A percentile compares a stretch with the other conserved stretches of the same genome.
These are phyloP conservation scores for Diogma glabrata DNA, from an alignment of 2,888 invertebrate genomes.

Conservation along the genomic window DNA sequence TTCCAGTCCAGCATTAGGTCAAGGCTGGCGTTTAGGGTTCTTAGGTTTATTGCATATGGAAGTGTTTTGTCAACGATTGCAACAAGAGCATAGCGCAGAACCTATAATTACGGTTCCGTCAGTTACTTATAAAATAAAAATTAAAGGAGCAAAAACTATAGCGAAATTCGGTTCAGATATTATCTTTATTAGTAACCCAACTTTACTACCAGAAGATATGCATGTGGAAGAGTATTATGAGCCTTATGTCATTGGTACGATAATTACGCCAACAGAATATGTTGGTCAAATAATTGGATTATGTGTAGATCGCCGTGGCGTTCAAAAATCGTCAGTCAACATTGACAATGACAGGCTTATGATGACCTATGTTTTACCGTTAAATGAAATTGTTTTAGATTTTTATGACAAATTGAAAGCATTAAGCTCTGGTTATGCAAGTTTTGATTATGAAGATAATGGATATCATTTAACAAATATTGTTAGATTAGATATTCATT, in stretches of 20 bases:
- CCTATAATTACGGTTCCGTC: constrained; percentile 76
- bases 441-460: constrained; percentile 84
- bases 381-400: constrained; percentile 89
- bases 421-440: constrained; percentile 86
- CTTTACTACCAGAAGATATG: constrained; percentile 51
- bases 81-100: constrained; percentile 74
- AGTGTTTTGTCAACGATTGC: constrained; percentile 73
- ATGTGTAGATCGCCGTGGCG: constrained; percentile 63
- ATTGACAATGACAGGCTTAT: constrained; percentile 76
- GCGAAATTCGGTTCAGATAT: constrained; percentile 33
- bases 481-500: constrained; percentile 52
- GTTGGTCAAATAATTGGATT: constrained; percentile 57
- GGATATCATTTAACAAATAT: constrained; percentile 70
- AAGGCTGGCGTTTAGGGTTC: constrained; percentile 82
- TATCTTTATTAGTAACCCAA: constrained; percentile 60
- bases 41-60: constrained; percentile 78
- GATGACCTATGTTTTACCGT: constrained; percentile 71
- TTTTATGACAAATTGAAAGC: constrained; percentile 90
- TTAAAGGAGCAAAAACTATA: constrained; percentile 32
- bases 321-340: constrained; percentile 48
- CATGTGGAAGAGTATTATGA: constrained; percentile 69
- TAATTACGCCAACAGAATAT: constrained; percentile 73
- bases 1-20: constrained; percentile 75
- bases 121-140: constrained; percentile 64
- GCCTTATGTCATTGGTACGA: constrained; percentile 78